These are phyloP conservation scores for Manacus vitellinus DNA, from an alignment of 2,113 vertebrate genomes.

Conservation along the genomic window DNA sequence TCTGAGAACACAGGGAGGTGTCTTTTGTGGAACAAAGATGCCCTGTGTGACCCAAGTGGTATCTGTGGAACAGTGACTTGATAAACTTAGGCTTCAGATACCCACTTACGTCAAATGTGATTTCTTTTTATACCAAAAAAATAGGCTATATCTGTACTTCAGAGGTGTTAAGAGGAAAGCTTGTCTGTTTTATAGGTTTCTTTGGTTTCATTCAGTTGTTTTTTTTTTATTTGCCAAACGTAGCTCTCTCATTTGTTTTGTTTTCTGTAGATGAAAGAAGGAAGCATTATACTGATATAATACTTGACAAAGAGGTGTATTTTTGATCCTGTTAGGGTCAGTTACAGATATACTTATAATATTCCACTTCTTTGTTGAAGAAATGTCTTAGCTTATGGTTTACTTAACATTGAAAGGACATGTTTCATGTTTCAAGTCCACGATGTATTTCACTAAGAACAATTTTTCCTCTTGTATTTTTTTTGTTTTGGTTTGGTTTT, in stretches of 20 bases:
- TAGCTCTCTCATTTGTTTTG: not conserved
- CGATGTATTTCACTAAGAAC: not conserved
- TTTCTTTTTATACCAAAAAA: not conserved
- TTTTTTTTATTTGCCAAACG: not conserved
- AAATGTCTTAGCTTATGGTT: not conserved
- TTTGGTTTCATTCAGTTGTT: not conserved
- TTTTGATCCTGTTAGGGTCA: not conserved
- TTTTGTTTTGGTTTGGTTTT: not conserved
- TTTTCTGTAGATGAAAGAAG: not conserved
- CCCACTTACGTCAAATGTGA: not conserved
- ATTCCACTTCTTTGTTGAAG: not conserved
- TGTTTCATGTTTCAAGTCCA: not conserved
- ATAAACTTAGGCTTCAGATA: constrained; percentile 20
- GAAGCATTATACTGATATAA: not conserved
- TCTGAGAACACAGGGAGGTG: not conserved
- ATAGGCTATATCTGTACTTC: not conserved
- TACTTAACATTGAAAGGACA: not conserved
- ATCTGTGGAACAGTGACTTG: not conserved
- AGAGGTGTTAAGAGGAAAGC: not conserved
- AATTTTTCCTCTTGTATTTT: not conserved
- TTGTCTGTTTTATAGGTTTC: not conserved
- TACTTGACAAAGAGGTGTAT: not conserved
- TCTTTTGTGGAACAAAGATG: constrained; percentile 24
- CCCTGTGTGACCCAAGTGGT: not conserved
- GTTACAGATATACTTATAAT: not conserved